Percentiles rank a stretch among this genome's conserved stretches.
phyloP scores from a whole-genome alignment of 2,888 invertebrate species.

The Macrosoma leucophasiata region DNA sequence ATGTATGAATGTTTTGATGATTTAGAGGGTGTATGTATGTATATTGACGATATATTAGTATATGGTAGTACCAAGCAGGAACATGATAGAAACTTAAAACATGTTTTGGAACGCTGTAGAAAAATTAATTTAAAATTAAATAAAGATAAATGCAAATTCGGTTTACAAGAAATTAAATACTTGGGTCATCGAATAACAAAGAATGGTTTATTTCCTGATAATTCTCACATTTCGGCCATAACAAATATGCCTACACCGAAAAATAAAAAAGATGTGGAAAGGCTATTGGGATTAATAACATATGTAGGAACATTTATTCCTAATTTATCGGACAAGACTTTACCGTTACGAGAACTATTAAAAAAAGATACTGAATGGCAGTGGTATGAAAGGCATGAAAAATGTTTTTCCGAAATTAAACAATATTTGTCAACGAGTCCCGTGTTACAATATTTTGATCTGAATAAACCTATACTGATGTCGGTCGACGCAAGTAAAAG shows the following conservation, averaged over 20 bases:
- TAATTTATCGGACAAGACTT: not conserved
- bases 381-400: not conserved
- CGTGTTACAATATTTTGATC: no score
- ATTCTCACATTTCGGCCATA: conserved; percentile 4
- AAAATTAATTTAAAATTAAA: conserved; percentile 14
- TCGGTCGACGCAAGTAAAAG: conserved; percentile 1
- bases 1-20: conserved; percentile 21
- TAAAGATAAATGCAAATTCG: conserved; percentile 14
- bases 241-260: conserved; percentile 5
- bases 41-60: conserved; percentile 24
- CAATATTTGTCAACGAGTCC: no score
- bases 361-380: not conserved
- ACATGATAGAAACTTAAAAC: conserved; percentile 4
- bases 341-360: not conserved
- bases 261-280: conserved; percentile 9
- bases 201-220: conserved; percentile 5
- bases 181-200: conserved; percentile 7
- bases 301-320: conserved; percentile 2
- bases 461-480: no score
- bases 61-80: conserved; percentile 3
- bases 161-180: conserved; percentile 9
- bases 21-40: conserved; percentile 21
- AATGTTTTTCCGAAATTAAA: no score
- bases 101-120: conserved; percentile 8
- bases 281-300: conserved; percentile 8